Evolutionary conservation across 2,888 invertebrate species (phyloP), one percentile per base, ranked within the genome.

Genomic region (Amorpha juglandis): DNA sequence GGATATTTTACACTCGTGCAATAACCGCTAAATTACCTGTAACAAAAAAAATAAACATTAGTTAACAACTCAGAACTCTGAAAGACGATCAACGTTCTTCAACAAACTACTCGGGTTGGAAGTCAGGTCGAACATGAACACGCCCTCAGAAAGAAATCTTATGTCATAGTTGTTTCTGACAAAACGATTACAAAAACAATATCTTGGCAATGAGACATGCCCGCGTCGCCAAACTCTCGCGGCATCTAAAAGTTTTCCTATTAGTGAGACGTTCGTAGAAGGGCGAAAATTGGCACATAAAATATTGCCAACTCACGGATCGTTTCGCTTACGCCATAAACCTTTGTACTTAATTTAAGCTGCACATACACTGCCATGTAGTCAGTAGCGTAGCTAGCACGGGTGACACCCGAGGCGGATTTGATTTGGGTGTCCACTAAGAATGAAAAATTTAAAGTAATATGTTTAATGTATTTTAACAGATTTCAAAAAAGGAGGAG

Each of bases 1-100:
- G 79, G 78, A 78, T 71, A 69, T 11, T 58, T 11, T 58, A 42
- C 19, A 19, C 58, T 67, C 62, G 66, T 64, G 69, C 66, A 62
- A 63, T 52, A 52, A 67, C 55, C 67, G 74, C 71, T 71, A 62
- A 35, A 81, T 84, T 88, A 89, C 90, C 90, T 89, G 89, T 76
- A 88, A 90, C 82, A 86, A 78, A 80, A 74, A n/a, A 74, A 71
- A 69, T 63, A 62, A 27, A 66, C 62, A 45, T 67, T 73, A 67
- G 68, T 65, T 11, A 63, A 33, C 35, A 35, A 62, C 8, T 19
- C 50, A 19, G 8, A 58, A 16, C 38, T 35, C 35, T 4, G 27
- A 27, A 27, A 27, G 4, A 27, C 1, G 12, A 42, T 7, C 16
- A 19, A 38, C 19, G 16, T 38, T 11, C 16, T 45, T 11, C 11